phyloP scores from a whole-genome alignment of 2,888 invertebrate species.

The Drosophila longiperda region DNA sequence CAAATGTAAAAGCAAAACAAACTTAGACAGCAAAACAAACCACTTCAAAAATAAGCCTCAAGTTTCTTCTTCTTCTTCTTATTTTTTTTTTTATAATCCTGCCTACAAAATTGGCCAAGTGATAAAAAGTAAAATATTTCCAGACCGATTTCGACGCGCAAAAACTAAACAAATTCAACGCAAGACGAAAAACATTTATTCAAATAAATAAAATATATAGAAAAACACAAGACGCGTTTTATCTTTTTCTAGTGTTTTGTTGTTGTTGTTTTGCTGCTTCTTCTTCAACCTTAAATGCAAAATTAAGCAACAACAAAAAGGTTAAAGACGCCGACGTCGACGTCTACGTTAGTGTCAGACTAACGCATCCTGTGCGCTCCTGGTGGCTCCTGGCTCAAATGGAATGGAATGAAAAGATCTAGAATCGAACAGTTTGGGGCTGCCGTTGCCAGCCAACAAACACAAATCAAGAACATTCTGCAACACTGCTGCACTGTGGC shows the following conservation, averaged over 20 bases:
- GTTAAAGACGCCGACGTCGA: slow-evolving; percentile 3
- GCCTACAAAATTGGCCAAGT: slow-evolving; percentile 9
- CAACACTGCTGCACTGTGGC: slow-evolving; percentile 35
- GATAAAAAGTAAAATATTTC: background rate
- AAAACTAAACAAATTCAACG: slow-evolving; percentile 57
- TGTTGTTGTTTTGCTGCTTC: slow-evolving; percentile 1
- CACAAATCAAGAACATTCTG: slow-evolving; percentile 29
- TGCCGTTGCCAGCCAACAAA: slow-evolving; percentile 28
- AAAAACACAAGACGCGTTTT: slow-evolving; percentile 51
- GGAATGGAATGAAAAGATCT: slow-evolving; percentile 51
- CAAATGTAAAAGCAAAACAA: slow-evolving; percentile 9
- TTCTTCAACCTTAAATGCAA: slow-evolving; percentile 73
- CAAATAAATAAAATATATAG: slow-evolving; percentile 42
- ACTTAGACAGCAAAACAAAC: slow-evolving; percentile 21
- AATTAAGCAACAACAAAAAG: slow-evolving; percentile 74
- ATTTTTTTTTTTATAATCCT: slow-evolving; percentile 15
- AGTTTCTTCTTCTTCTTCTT: background rate
- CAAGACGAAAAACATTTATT: slow-evolving; percentile 31
- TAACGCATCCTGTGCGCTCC: slow-evolving; percentile 44
- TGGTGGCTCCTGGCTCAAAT: slow-evolving; percentile 34
- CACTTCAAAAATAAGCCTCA: slow-evolving; percentile 23
- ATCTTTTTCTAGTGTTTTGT: background rate
- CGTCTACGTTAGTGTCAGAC: slow-evolving; percentile 57
- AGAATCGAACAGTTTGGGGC: slow-evolving; percentile 54
- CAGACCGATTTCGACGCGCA: slow-evolving; percentile 1